A percentile compares a stretch with the other conserved stretches of the same genome.
These are phyloP conservation scores for Catagonus wagneri DNA, from an alignment of 2,113 vertebrate species.

Conservation along the genomic window DNA sequence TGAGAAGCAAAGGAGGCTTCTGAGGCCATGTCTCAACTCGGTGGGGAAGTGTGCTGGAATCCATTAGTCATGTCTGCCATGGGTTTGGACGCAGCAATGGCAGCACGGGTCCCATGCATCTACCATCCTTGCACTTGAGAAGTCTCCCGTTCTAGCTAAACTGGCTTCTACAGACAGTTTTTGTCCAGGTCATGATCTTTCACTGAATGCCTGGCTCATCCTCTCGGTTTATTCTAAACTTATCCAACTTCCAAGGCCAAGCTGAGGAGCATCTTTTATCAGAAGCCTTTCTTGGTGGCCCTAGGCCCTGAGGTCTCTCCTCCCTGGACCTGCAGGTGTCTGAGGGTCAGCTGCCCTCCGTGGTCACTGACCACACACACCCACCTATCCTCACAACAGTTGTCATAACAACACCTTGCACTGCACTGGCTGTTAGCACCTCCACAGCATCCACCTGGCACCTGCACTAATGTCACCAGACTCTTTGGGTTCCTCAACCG, in stretches of 20 bases:
- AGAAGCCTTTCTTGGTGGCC: neutral
- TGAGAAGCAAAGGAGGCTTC: neutral
- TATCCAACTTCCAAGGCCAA: neutral
- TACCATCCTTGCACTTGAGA: neutral
- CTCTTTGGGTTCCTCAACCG: neutral
- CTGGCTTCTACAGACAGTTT: neutral
- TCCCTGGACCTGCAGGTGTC: neutral
- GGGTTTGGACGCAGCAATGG: neutral
- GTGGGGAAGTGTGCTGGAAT: neutral
- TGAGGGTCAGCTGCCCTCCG: neutral
- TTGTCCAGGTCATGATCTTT: neutral
- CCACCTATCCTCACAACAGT: neutral
- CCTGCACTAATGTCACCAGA: neutral
- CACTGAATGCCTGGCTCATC: neutral
- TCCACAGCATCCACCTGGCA: neutral
- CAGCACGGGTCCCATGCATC: accelerated
- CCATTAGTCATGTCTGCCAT: neutral
- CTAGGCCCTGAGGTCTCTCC: neutral
- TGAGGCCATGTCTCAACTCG: neutral
- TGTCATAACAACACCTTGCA: neutral
- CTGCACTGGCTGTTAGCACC: neutral
- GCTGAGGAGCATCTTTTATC: neutral
- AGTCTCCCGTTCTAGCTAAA: neutral
- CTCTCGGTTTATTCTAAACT: neutral
- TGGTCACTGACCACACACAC: neutral